Evolutionary conservation across 2,113 vertebrate genomes (phyloP).

Genomic region (Microtus ochrogaster): DNA sequence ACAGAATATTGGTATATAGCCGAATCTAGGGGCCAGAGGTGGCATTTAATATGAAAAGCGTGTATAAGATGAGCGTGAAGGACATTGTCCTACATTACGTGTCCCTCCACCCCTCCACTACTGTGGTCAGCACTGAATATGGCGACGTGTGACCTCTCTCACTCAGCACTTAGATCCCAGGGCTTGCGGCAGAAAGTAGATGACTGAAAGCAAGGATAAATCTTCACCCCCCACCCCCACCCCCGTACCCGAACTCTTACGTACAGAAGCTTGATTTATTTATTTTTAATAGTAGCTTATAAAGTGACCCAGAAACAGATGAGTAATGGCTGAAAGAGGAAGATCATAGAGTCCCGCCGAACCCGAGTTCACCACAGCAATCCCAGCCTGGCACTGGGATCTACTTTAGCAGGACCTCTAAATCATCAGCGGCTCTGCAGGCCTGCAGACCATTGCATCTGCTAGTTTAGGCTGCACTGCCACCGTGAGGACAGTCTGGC

Average conservation of each 20-base stretch:
- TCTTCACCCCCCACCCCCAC: not conserved
- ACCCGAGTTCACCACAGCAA: not conserved
- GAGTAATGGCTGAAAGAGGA: not conserved
- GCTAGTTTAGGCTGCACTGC: slow-evolving; percentile 37
- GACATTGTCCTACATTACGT: not conserved
- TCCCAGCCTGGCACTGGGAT: not conserved
- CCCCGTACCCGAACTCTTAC: not conserved
- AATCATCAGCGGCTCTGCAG: fast-evolving
- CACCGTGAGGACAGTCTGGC: slow-evolving; percentile 45
- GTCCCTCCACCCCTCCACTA: not conserved
- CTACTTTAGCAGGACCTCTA: not conserved
- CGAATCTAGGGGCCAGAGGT: fast-evolving
- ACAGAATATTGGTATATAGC: not conserved
- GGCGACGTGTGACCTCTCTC: not conserved
- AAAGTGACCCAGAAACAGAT: not conserved
- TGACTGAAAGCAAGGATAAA: not conserved
- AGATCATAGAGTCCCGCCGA: not conserved
- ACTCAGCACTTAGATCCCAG: not conserved
- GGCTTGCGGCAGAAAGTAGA: not conserved
- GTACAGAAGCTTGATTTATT: not conserved
- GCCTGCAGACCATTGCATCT: not conserved
- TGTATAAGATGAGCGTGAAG: not conserved
- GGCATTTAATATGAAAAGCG: no score
- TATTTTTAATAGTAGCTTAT: not conserved
- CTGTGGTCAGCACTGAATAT: not conserved